These are phyloP conservation scores for Corythaeola cristata DNA, from an alignment of 2,113 vertebrate species.

Conservation along the genomic window DNA sequence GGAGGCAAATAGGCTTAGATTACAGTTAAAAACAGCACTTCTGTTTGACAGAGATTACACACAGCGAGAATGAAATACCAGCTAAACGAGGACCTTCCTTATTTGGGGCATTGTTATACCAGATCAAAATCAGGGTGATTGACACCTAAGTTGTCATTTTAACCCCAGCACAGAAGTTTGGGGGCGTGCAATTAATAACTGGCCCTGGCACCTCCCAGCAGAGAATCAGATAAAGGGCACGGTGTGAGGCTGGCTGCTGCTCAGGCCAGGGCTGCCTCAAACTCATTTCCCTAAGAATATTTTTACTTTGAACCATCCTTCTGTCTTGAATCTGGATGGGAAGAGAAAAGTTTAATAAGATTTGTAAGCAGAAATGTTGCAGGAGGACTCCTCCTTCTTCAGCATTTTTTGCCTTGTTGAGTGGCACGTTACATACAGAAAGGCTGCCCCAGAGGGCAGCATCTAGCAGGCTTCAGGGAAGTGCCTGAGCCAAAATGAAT, in stretches of 20 bases:
- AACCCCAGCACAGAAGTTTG: background rate
- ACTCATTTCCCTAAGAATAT: background rate
- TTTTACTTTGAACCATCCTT: background rate
- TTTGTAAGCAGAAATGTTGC: background rate
- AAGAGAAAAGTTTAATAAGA: background rate
- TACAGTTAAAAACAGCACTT: slow-evolving; percentile 17
- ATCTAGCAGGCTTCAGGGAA: background rate
- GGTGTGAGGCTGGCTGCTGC: background rate
- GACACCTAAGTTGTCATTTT: slow-evolving; percentile 13
- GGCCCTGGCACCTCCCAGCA: background rate
- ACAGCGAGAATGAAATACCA: background rate
- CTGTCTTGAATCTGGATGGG: background rate
- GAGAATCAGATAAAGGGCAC: background rate
- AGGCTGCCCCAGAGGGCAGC: background rate
- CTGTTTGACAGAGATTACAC: slow-evolving; percentile 53
- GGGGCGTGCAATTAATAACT: slow-evolving; percentile 6
- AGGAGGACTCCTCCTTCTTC: background rate
- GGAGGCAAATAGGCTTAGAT: background rate
- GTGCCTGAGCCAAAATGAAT: background rate
- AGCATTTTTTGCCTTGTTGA: background rate
- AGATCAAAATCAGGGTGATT: slow-evolving; percentile 49
- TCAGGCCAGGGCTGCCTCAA: background rate
- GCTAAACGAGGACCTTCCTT: background rate
- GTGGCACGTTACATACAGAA: accelerated
- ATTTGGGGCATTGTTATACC: background rate